Evolutionary conservation across 2,113 vertebrate genomes (phyloP), one percentile per base, ranked within the genome.

Genomic region (Microtus ochrogaster): DNA sequence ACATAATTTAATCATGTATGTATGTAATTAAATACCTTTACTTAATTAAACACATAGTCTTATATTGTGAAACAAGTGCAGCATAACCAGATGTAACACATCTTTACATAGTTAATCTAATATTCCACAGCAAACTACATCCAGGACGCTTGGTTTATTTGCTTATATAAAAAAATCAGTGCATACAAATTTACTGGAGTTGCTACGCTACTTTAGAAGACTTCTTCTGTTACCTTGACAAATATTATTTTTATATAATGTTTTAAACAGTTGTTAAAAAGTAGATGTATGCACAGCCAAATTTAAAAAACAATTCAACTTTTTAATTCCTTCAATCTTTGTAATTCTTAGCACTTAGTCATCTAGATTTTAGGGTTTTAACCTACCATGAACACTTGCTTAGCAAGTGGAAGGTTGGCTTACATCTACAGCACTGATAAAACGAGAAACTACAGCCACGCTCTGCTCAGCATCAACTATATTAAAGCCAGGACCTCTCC

Each of bases 81-180:
- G 33, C 68, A 70, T 70, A 70, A n/a, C 7, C 68, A 70, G 19
- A 70, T n/a, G 68, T 70, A n/a, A 70, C 65, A 30, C 28, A 70
- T 36, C 14, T 36, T 70, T 19, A n/a, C 68, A 72, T 19, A 9
- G 17, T 72, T 72, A 72, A 72, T 39, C 17, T 72, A 72, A 72
- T 72, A 72, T 72, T 72, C 7, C 36, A 39, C 3, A 22, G 19
- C 10, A 82, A 22, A 89, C 30, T 63, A 49, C 76, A 94, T 91
- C 95, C 89, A 91, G 41, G n/a, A 41, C n/a, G n/a, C 39, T 95
- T 97, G 94, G 92, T 96, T 92, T 97, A 96, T 65, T 36, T 96
- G 21, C 92, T 68, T 96, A 61, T 49, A 94, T 94, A 65, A 96
- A 91, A 96, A 91, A 77, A 96, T 28, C 92, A 55, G 91, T 91